Evolutionary conservation across 2,113 vertebrate genomes (phyloP).

Genomic region (Fulmarus glacialis): DNA sequence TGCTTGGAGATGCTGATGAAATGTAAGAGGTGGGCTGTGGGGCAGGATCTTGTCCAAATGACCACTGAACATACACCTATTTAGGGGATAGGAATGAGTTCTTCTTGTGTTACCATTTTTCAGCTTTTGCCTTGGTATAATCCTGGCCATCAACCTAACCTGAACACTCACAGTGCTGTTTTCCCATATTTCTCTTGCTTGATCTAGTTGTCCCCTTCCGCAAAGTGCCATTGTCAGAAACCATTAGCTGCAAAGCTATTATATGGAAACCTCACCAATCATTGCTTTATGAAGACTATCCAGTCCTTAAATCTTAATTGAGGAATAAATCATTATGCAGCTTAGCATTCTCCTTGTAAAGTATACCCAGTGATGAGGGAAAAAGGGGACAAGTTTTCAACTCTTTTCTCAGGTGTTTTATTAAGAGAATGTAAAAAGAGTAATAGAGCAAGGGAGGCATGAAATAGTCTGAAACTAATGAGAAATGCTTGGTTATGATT

Average conservation of each 20-base stretch:
- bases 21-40: neutral
- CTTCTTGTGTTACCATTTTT: neutral
- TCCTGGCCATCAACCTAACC: neutral
- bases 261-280: neutral
- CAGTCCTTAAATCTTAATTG: constrained; percentile 46
- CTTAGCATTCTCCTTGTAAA: constrained; percentile 46
- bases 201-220: neutral
- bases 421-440: constrained; percentile 5
- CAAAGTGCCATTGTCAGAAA: neutral
- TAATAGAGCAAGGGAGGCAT: constrained; percentile 32
- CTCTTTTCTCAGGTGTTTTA: constrained; percentile 7
- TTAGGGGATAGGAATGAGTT: neutral
- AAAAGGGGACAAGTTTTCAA: neutral
- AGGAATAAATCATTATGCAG: constrained; percentile 39
- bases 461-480: constrained; percentile 18
- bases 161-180: neutral
- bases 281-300: neutral
- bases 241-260: neutral
- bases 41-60: neutral
- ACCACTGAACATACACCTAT: neutral
- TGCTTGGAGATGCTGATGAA: neutral
- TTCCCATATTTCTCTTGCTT: neutral
- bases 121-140: neutral
- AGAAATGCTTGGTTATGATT: neutral
- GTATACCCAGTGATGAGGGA: neutral